Evolutionary conservation across 2,113 vertebrate species (phyloP).

Genomic region (Mastomys coucha): DNA sequence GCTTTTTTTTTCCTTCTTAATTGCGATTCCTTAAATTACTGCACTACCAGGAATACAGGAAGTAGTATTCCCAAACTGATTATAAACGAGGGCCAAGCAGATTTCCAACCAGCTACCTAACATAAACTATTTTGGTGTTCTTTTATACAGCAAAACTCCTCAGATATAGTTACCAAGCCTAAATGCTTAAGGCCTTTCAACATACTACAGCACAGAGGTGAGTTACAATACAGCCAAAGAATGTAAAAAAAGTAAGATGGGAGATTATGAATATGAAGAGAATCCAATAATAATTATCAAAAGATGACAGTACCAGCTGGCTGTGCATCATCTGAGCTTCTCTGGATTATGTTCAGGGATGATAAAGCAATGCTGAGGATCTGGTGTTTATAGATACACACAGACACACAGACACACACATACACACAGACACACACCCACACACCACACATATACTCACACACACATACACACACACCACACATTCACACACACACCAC

Average conservation of each 20-base stretch:
- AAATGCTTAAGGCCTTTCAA: conserved; percentile 43
- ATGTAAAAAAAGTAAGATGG: neutral
- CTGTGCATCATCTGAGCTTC: neutral
- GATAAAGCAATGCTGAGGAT: neutral
- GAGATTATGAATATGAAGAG: neutral
- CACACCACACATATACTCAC: neutral
- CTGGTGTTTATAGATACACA: neutral
- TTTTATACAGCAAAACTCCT: conserved; percentile 63
- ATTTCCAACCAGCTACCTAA: neutral
- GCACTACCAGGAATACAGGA: neutral
- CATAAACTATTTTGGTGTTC: conserved; percentile 28
- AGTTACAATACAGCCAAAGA: conserved; percentile 5
- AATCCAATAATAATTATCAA: neutral
- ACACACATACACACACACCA: neutral
- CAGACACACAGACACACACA: neutral
- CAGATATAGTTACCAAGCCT: conserved; percentile 28
- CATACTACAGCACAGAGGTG: conserved; percentile 62
- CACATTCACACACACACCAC: neutral
- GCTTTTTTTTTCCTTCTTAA: neutral
- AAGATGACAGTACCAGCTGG: neutral
- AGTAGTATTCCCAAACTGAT: neutral
- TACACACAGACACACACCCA: neutral
- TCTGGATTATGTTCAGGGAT: neutral
- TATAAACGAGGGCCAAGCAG: neutral
- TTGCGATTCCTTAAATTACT: neutral